These are phyloP conservation scores for Lymantria dispar DNA, from an alignment of 2,888 invertebrate genomes.

Conservation along the genomic window DNA sequence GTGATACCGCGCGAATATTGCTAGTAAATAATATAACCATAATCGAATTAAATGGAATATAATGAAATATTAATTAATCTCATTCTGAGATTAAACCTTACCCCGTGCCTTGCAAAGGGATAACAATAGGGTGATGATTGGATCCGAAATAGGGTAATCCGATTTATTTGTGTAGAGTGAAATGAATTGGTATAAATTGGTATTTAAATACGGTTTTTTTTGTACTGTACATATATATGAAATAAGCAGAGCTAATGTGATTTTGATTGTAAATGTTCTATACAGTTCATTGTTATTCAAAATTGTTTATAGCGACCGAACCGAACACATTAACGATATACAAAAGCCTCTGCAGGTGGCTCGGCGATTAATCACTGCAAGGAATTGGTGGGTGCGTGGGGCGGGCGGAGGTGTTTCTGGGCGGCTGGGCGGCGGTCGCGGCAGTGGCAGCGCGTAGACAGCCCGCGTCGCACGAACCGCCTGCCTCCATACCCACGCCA, in stretches of 20 bases:
- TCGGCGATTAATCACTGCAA: conserved; percentile 74
- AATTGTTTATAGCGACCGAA: conserved; percentile 56
- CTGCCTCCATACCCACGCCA: conserved; percentile 40
- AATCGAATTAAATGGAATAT: too few relatives aligned
- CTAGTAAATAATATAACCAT: too few relatives aligned
- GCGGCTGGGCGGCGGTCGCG: conserved; percentile 51
- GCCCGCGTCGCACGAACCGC: conserved; percentile 63
- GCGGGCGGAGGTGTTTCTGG: conserved; percentile 38
- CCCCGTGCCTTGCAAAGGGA: too few relatives aligned
- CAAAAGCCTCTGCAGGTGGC: conserved; percentile 80
- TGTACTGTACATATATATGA: conserved; percentile 3
- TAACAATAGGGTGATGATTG: too few relatives aligned
- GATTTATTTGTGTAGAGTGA: neutral
- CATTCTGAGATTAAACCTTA: too few relatives aligned
- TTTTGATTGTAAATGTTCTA: conserved; percentile 34
- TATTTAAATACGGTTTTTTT: neutral
- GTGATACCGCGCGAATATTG: too few relatives aligned
- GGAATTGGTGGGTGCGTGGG: conserved; percentile 54
- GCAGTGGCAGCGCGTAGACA: conserved; percentile 70
- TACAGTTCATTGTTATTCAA: conserved; percentile 43
- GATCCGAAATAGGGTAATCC: neutral
- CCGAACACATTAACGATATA: conserved; percentile 56
- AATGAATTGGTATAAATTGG: neutral
- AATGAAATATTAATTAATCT: too few relatives aligned
- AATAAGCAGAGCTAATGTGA: conserved; percentile 26